Evolutionary conservation across 2,113 vertebrate species (phyloP).

Genomic region (Struthio camelus): DNA sequence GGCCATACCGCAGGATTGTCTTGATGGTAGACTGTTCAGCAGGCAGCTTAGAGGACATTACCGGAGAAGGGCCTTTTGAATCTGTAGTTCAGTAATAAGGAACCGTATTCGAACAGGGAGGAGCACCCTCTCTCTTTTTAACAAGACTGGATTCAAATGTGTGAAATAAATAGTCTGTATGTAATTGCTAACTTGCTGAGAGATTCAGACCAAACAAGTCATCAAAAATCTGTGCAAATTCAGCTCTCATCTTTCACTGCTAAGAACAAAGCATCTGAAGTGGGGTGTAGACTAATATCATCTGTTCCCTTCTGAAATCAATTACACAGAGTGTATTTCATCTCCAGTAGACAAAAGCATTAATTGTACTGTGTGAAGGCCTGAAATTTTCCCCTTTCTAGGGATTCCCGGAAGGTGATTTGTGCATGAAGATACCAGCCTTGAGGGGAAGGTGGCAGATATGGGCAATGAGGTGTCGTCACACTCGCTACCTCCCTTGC

Average conservation of each 20-base stretch:
- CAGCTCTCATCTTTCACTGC: neutral
- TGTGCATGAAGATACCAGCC: neutral
- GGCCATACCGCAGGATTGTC: fast-evolving
- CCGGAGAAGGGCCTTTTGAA: neutral
- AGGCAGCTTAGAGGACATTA: neutral
- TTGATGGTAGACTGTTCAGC: neutral
- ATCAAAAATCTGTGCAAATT: neutral
- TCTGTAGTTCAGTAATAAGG: neutral
- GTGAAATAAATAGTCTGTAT: neutral
- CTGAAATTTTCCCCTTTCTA: neutral
- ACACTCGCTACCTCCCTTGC: fast-evolving
- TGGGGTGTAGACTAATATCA: neutral
- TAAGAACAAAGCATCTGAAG: neutral
- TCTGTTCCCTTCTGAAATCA: neutral
- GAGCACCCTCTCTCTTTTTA: neutral
- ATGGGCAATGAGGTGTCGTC: fast-evolving
- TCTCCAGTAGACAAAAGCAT: neutral
- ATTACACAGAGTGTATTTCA: neutral
- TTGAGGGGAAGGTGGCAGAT: neutral
- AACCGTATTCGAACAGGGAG: neutral
- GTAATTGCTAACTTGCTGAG: neutral
- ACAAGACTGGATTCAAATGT: neutral
- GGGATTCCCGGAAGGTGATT: neutral
- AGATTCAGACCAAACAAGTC: neutral
- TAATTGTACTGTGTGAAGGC: neutral